These are phyloP conservation scores for Idaea biselata DNA, from an alignment of 2,888 invertebrate species.

Conservation along the genomic window DNA sequence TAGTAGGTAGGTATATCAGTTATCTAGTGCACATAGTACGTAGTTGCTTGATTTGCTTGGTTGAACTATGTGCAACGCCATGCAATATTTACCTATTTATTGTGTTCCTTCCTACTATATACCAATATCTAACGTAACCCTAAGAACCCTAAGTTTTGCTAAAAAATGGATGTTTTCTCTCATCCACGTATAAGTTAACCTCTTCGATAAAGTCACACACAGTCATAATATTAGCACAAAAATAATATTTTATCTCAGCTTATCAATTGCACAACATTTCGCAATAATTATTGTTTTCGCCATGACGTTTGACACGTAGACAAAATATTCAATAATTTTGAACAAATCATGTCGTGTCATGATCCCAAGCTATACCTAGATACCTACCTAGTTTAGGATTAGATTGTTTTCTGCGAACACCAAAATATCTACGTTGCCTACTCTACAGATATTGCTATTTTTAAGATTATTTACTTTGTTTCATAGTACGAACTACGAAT, in stretches of 20 bases:
- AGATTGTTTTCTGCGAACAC: not conserved
- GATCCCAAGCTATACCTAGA: not conserved
- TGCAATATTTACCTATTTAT: too few species aligned
- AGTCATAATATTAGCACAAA: not conserved
- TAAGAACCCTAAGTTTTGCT: too few species aligned
- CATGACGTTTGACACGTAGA: not conserved
- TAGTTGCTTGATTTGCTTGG: too few species aligned
- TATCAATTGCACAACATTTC: not conserved
- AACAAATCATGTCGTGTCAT: not conserved
- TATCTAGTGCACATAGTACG: too few species aligned
- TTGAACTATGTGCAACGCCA: too few species aligned
- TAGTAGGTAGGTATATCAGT: too few species aligned
- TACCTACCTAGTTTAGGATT: not conserved
- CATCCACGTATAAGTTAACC: not conserved
- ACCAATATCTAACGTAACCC: too few species aligned
- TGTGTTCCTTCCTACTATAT: too few species aligned
- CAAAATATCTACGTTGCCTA: not conserved
- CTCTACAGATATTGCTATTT: not conserved
- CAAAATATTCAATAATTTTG: not conserved
- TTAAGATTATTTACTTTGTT: not conserved
- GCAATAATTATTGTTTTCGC: not conserved
- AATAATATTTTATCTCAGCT: not conserved
- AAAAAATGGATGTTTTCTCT: not conserved
- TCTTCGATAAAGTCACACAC: not conserved
- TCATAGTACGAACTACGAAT: not conserved